Conservation (phyloP, 2,888 invertebrate species). For the Cynaeus angustus region DNA sequence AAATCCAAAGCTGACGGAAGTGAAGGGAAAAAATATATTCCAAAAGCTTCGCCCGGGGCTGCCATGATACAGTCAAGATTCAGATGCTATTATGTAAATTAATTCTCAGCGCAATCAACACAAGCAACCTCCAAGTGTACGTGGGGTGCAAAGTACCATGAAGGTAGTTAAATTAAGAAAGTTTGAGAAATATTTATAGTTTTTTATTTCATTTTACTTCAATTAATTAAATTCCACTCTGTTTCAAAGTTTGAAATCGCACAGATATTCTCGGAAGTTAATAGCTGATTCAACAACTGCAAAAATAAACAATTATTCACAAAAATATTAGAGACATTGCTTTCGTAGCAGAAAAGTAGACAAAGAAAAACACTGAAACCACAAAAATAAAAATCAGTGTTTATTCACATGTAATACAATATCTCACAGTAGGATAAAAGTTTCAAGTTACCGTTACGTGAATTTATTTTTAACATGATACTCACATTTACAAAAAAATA, state of each 20-base stretch:
- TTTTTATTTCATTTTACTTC: neutral
- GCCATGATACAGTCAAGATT: slow-evolving; percentile 26
- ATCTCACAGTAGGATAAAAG: too few relatives aligned
- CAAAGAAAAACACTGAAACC: too few relatives aligned
- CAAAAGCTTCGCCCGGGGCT: slow-evolving; percentile 8
- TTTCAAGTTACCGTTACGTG: too few relatives aligned
- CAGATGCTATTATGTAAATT: slow-evolving; percentile 47
- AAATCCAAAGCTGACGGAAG: slow-evolving; percentile 8
- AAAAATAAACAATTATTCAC: too few relatives aligned
- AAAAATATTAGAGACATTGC: too few relatives aligned
- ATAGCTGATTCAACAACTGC: too few relatives aligned
- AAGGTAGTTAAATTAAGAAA: neutral
- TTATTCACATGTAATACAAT: too few relatives aligned
- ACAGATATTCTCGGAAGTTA: too few relatives aligned
- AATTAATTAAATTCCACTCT: neutral
- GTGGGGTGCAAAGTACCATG: slow-evolving; percentile 1
- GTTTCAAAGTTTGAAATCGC: neutral
- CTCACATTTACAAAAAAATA: too few relatives aligned
- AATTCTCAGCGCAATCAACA: slow-evolving; percentile 44
- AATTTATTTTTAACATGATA: too few relatives aligned
- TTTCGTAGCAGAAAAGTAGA: too few relatives aligned
- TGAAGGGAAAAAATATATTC: slow-evolving; percentile 18
- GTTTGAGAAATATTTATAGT: neutral
- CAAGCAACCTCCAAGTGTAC: slow-evolving; percentile 25
- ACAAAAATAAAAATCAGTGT: too few relatives aligned